Evolutionary conservation across 2,888 invertebrate species (phyloP).

Genomic region (Eupelmus urozonus): DNA sequence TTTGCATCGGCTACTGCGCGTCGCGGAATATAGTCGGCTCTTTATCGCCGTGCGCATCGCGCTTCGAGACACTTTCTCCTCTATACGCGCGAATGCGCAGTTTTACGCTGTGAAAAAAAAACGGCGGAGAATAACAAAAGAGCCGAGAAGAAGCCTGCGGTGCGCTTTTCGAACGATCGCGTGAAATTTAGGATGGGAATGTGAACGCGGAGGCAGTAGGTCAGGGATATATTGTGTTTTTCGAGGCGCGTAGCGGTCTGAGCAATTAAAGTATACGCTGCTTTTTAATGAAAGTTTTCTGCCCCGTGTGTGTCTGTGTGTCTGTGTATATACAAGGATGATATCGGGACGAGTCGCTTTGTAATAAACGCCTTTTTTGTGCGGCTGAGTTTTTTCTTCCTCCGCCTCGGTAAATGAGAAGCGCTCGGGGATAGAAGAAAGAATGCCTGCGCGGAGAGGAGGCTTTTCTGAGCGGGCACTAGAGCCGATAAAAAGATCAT

Average conservation of each 20-base stretch:
- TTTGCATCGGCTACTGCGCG: not conserved
- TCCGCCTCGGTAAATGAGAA: not conserved
- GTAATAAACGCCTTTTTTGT: not conserved
- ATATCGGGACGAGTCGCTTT: not conserved
- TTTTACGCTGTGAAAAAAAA: conserved; percentile 1
- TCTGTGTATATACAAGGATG: no score
- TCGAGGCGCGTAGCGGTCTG: no score
- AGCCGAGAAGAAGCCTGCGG: not conserved
- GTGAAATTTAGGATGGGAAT: conserved; percentile 24
- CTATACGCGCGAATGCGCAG: not conserved
- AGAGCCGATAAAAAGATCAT: not conserved
- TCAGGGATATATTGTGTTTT: not conserved
- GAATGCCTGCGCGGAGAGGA: not conserved
- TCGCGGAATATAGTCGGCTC: not conserved
- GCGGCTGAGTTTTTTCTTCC: no score
- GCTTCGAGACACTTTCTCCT: not conserved
- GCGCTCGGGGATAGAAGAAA: not conserved
- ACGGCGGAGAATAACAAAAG: no score
- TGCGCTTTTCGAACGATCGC: not conserved
- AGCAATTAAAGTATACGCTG: not conserved
- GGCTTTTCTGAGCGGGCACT: not conserved
- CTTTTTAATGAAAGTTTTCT: not conserved
- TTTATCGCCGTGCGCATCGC: conserved; percentile 1
- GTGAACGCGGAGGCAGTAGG: not conserved
- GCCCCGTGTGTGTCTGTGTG: no score